Percentiles rank a stretch among this genome's conserved stretches.
phyloP scores from a whole-genome alignment of 2,888 invertebrate species.

The Pardosa pseudoannulata region DNA sequence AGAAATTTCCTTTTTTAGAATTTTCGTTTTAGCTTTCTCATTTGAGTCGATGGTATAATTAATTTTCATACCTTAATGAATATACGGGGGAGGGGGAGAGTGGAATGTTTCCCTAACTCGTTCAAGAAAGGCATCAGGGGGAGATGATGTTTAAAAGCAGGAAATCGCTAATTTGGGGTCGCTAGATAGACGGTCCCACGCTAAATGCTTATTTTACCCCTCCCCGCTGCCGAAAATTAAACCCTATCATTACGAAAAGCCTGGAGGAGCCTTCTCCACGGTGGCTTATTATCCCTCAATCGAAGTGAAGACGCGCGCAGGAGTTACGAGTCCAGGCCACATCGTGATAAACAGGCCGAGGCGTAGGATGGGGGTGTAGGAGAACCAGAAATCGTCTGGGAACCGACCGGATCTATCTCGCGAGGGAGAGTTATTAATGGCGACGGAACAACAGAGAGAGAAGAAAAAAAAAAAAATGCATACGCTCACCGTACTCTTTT shows the following conservation, averaged over 20 bases:
- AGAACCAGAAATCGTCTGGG: slow-evolving; percentile 58
- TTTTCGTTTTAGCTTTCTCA: too few species aligned
- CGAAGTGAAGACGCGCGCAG: background rate
- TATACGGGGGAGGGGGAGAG: too few species aligned
- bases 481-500: slow-evolving; percentile 44
- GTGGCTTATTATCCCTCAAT: background rate
- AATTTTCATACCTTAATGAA: too few species aligned
- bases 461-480: slow-evolving; percentile 8
- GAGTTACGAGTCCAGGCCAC: slow-evolving; percentile 17
- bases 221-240: slow-evolving; percentile 7
- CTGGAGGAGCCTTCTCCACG: background rate
- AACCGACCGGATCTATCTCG: slow-evolving; percentile 54
- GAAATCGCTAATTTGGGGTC: background rate
- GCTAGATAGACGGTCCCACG: background rate
- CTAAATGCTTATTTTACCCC: background rate
- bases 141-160: too few species aligned
- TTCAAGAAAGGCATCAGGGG: too few species aligned
- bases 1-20: too few species aligned
- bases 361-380: slow-evolving; percentile 66
- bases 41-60: too few species aligned
- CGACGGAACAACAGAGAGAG: background rate
- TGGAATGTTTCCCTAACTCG: too few species aligned
- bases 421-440: slow-evolving; percentile 68
- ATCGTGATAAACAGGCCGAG: slow-evolving; percentile 48
- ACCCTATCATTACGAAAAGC: slow-evolving; percentile 8